Conservation (phyloP, 2,888 invertebrate genomes). For the Alentia gelatinosa region DNA sequence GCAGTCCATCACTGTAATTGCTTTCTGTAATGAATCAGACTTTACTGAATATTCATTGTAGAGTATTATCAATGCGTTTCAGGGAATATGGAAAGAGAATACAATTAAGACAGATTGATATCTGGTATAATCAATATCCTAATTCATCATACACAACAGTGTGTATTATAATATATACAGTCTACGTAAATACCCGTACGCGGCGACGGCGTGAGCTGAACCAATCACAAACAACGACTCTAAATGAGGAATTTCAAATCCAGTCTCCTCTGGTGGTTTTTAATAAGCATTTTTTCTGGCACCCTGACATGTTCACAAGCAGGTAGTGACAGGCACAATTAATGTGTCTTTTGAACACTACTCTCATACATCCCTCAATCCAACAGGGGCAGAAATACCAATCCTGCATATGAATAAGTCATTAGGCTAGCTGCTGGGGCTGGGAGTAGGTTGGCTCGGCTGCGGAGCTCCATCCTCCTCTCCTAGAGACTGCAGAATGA, state of each 20-base stretch:
- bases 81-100: neutral
- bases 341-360: neutral
- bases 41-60: neutral
- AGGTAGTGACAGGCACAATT: neutral
- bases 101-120: slow-evolving; percentile 37
- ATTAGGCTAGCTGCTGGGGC: neutral
- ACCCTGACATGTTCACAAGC: neutral
- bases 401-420: neutral
- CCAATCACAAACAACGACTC: too few species aligned
- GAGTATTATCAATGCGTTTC: neutral
- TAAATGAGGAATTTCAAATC: too few species aligned
- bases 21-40: neutral
- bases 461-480: neutral
- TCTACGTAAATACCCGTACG: too few species aligned
- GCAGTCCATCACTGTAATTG: neutral
- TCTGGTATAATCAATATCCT: neutral
- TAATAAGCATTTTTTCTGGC: neutral
- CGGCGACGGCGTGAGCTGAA: too few species aligned
- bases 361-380: neutral
- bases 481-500: neutral
- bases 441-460: neutral
- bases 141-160: neutral
- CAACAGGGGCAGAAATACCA: neutral
- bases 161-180: too few species aligned
- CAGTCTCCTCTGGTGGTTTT: neutral